phyloP scores from a whole-genome alignment of 2,113 vertebrate species.

The Lontra canadensis region DNA sequence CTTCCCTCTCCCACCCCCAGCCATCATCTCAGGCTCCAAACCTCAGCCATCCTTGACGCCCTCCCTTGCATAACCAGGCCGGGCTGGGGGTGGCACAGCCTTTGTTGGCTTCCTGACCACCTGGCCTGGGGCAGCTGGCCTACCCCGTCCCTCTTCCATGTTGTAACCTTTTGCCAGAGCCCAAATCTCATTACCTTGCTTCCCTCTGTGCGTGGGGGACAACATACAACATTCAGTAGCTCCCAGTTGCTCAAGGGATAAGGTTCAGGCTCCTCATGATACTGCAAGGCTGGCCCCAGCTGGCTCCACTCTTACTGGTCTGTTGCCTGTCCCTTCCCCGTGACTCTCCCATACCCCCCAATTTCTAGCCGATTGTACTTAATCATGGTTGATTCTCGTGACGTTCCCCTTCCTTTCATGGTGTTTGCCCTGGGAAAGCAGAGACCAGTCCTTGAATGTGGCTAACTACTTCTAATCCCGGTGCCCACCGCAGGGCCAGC shows the following conservation, averaged over 20 bases:
- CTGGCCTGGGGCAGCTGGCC: not conserved
- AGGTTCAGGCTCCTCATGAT: not conserved
- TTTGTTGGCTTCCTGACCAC: not conserved
- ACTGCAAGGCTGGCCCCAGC: not conserved
- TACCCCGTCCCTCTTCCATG: accelerated
- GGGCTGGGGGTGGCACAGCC: not conserved
- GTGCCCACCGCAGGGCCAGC: not conserved
- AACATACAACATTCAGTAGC: not conserved
- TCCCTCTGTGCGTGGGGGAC: not conserved
- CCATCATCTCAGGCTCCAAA: not conserved
- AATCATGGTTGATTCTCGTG: not conserved
- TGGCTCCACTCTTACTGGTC: not conserved
- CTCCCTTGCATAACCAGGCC: not conserved
- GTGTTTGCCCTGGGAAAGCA: not conserved
- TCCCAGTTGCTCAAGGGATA: not conserved
- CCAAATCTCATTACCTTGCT: not conserved
- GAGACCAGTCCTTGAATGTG: not conserved
- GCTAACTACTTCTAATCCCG: not conserved
- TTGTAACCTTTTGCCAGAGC: not conserved
- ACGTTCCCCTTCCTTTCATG: too few species aligned
- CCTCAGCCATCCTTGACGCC: not conserved
- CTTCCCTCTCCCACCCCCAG: too few species aligned
- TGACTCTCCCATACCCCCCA: not conserved
- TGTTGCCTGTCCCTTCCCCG: not conserved
- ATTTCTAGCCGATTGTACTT: not conserved